Evolutionary conservation across 2,888 invertebrate genomes (phyloP), one percentile per base, ranked within the genome.

Genomic region (Diplolepis rosae): DNA sequence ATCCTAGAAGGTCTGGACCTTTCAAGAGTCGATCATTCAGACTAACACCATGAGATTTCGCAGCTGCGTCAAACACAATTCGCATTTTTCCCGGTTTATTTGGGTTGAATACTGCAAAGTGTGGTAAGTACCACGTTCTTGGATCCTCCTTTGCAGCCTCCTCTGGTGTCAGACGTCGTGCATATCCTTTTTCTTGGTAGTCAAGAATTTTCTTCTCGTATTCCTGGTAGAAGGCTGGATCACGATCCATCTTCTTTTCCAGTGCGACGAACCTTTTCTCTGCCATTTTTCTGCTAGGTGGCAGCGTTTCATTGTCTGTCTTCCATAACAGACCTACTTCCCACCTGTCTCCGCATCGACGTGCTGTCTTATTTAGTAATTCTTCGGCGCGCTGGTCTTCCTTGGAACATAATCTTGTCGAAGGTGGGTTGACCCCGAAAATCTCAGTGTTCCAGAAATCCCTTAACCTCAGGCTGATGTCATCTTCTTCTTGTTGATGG

Each of bases 31-130:
- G 61, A 28, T 67, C 52, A 28, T 74, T 74, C 4, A 66, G 24
- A 27, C 71, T 13, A 50, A 2, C 2, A 1, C 52, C 45, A 4
- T 3, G 15, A 1, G 39, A 39, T 35, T 69, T 65, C 24, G 68
- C 68, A 6, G 69, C 73, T 2, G 61, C 68, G n/a, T 74, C 71
- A 11, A 71, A 71, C 2, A 71, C 71, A 18, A 74, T 3, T 0
- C 69, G 30, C 2, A 71, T 42, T 69, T 61, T 54, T 0, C 42
- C 65, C 4, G 65, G 61, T 22, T 71, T 74, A 24, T 65, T n/a
- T n/a, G n/a, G n/a, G n/a, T n/a, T n/a, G n/a, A n/a, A n/a, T n/a
- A n/a, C n/a, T n/a, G n/a, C n/a, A n/a, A n/a, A n/a, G n/a, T n/a
- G n/a, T n/a, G n/a, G n/a, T n/a, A n/a, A n/a, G n/a, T n/a, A n/a